phyloP scores from a whole-genome alignment of 2,888 invertebrate genomes.

The Diarsia dahlii region DNA sequence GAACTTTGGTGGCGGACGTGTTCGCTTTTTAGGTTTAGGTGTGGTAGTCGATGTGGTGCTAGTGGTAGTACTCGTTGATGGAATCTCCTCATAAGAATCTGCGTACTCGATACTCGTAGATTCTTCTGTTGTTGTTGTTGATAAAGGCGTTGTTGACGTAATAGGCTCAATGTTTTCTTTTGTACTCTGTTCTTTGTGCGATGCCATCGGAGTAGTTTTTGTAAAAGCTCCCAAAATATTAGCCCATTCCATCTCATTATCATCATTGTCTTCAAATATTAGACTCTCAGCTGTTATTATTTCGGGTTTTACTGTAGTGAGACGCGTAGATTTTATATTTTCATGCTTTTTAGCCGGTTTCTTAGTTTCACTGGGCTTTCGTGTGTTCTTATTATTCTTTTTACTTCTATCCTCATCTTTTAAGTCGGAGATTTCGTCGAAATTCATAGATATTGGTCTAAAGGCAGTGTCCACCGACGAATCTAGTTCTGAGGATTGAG shows the following conservation, averaged over 20 bases:
- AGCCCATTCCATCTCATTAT: slow-evolving; percentile 80
- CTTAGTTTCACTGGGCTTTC: slow-evolving; percentile 72
- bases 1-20: slow-evolving; percentile 84
- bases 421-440: slow-evolving; percentile 66
- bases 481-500: slow-evolving; percentile 79
- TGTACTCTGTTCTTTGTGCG: slow-evolving; percentile 71
- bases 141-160: slow-evolving; percentile 66
- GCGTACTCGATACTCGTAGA: slow-evolving; percentile 17
- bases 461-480: slow-evolving; percentile 80
- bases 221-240: slow-evolving; percentile 83
- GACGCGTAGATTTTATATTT: slow-evolving; percentile 73
- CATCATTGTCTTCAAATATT: slow-evolving; percentile 67
- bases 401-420: slow-evolving; percentile 66
- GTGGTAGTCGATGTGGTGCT: slow-evolving; percentile 73
- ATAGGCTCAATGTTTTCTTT: slow-evolving; percentile 69
- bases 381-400: slow-evolving; percentile 72
- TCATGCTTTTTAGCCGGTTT: slow-evolving; percentile 81
- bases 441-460: slow-evolving; percentile 82
- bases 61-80: slow-evolving; percentile 62
- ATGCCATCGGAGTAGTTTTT: slow-evolving; percentile 85
- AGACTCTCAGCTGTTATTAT: slow-evolving; percentile 80
- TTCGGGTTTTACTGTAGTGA: slow-evolving; percentile 80
- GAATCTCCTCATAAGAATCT: slow-evolving; percentile 31
- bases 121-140: slow-evolving; percentile 53
- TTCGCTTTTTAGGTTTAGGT: slow-evolving; percentile 79